Base-by-base conservation (phyloP, 2,113 vertebrate genomes). In the Garra rufa region DNA sequence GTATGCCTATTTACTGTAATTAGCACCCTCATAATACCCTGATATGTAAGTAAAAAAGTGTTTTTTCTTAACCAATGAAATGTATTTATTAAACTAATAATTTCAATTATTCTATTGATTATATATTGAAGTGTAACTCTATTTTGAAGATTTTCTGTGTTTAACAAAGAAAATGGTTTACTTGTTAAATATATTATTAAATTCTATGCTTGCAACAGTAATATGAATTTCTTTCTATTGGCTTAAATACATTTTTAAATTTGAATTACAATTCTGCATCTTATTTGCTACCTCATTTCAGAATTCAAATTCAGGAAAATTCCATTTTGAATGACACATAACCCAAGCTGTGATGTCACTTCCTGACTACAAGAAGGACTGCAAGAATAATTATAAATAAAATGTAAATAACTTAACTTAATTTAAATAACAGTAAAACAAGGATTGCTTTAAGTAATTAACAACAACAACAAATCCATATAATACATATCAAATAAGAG, bases 221-320 rank as follows among this genome's bases (percentile, higher is more conserved):
- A 69, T 38, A 69, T n/a, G 19, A 4, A 21, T 69, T 10, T 69
- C 0, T 38, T 41, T 21, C 34, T 41, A 41, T 34, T 41, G 65
- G 17, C 30, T 69, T 41, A 41, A 48, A n/a, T 3, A 44, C 2
- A 30, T 44, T 67, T n/a, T 41, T 6, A 81, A 15, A 44, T 65
- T 19, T 59, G 30, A 70, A 70, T 70, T 41, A 6, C 34, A 70
- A 21, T 70, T 70, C 67, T 70, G 67, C 67, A 70, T 70, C 67
- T 41, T 73, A 73, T 46, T 77, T 77, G 34, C 11, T 55, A 30
- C 34, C 19, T 26, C 34, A 41, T 21, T 41, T 78, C 19, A 80
- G 28, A n/a, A 71, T 71, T 71, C n/a, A 73, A 73, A 73, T 73
- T 44, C 70, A 44, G n/a, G 70, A 26, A 73, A 46, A 73, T 71